Base-by-base conservation (phyloP, 1,140 invertebrate species). In the Heliconius nattereri region DNA sequence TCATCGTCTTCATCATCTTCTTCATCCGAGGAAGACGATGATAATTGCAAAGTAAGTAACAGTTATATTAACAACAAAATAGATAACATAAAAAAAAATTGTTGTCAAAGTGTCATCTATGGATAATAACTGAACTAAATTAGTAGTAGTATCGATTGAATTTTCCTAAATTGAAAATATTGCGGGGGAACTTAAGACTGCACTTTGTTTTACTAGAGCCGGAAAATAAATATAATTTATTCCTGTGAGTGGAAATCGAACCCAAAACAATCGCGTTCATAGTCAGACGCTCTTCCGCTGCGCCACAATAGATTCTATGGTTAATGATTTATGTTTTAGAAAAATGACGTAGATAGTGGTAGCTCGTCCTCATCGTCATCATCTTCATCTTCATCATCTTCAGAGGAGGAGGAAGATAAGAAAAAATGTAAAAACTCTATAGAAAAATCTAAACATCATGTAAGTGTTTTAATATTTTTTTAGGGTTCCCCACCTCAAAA, bases 381-480 rank as follows among this genome's bases (percentile, higher is more conserved):
- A 32, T 77, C 76, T 16, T 77, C 76, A 37, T 78, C 76, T 26
- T 78, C 87, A 20, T 86, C 85, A 2, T 87, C 86, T n/a, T 86
- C 85, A 45, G 83, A 84, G 60, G 85, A 87, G 70, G 85, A 87
- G 57, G 85, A 86, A 40, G 32, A 60, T 11, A 66, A 26, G 16
- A 66, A 75, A 75, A 37, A 66, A 16, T 75, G 54, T 75, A 75
- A 66, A 66, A 57, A 32, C 16, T 75, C 74, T 23, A 40, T 60
- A 66, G 9, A 75, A 66, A 75, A 75, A 75, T 20, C 72, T 45
- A 49, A 23, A 5, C 72, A 45, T 19, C 32, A n/a, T 49, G 72
- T 73, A 73, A 73, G 72, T 73, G 11, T 1, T 66, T 66, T 11
- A 23, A 23, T n/a, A 60, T 11, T 13, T 23, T 54, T 23, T 60